These are phyloP conservation scores for Phylloscopus whistleri DNA, from an alignment of 2,113 vertebrate species.

Conservation along the genomic window DNA sequence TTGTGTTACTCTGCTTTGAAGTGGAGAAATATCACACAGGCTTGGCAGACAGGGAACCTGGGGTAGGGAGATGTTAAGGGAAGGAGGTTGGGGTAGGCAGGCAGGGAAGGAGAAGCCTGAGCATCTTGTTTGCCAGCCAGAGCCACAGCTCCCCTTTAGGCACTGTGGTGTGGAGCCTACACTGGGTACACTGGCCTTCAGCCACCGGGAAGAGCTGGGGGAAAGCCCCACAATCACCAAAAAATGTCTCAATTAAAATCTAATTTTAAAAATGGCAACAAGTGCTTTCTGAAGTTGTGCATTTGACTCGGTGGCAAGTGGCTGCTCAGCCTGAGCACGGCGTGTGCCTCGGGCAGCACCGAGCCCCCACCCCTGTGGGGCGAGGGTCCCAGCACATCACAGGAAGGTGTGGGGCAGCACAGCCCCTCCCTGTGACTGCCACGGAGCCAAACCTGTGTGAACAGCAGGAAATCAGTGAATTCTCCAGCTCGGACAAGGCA, in stretches of 20 bases:
- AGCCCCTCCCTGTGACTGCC: not conserved
- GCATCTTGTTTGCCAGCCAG: not conserved
- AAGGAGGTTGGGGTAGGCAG: not conserved
- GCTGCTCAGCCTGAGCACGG: not conserved
- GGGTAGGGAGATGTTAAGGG: not conserved
- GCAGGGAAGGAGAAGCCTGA: not conserved
- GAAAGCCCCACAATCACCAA: not conserved
- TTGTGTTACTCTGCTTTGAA: not conserved
- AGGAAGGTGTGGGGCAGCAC: not conserved
- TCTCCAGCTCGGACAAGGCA: not conserved
- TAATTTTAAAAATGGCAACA: not conserved
- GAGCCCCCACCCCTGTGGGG: fast-evolving
- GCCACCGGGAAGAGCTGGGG: not conserved
- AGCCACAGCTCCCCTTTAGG: not conserved
- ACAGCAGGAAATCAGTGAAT: not conserved
- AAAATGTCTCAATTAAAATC: not conserved
- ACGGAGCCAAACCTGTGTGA: not conserved
- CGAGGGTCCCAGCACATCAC: fast-evolving
- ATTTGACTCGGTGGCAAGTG: no score
- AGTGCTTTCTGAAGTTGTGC: not conserved
- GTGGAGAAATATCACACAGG: not conserved
- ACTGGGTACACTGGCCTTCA: not conserved
- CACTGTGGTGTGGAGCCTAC: fast-evolving
- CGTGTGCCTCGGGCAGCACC: not conserved
- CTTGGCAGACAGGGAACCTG: not conserved